Base-by-base conservation (phyloP, 2,113 vertebrate genomes). In the Oryzias woworae region DNA sequence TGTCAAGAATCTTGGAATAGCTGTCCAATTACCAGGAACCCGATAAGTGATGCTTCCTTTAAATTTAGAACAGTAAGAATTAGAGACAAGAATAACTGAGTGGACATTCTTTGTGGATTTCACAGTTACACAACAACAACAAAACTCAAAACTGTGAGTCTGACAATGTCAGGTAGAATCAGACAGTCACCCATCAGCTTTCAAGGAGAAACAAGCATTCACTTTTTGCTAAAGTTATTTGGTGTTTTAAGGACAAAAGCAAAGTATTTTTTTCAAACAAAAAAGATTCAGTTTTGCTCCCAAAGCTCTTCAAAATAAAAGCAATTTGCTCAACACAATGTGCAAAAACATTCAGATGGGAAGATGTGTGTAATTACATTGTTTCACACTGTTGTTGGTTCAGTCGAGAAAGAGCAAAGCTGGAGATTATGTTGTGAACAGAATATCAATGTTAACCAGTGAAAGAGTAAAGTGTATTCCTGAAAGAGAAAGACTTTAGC, bases 121-220 rank as follows among this genome's bases (percentile, higher is more conserved):
- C n/a, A 44, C 16, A 26, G 36, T 55, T 69, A 46, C 53, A 58
- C 73, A 62, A 62, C 31, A 62, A 36, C 36, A 36, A 36, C 10
- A 53, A 63, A 59, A 26, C 14, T 53, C 46, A 48, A 59, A 60
- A 15, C 14, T 55, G n/a, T 36, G 36, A 58, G 44, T 56, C 31
- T 77, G 50, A 52, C 74, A 65, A 52, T 62, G 69, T 58, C 58
- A 63, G 58, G n/a, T 62, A 46, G 61, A 65, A 58, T 58, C 54
- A 63, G 42, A 48, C n/a, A n/a, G 53, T n/a, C 53, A 71, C 48
- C 59, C 64, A 61, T 71, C 20, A 41, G 43, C 17, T 70, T 73
- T 66, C 28, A 70, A 75, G 53, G 52, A 70, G 7, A 75, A 80
- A 79, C 47, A 75, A 73, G 59, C 23, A 63, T 66, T 60, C 46